Conservation (phyloP, 2,797 vertebrate genomes). For the Euphonia xanthogaster region DNA sequence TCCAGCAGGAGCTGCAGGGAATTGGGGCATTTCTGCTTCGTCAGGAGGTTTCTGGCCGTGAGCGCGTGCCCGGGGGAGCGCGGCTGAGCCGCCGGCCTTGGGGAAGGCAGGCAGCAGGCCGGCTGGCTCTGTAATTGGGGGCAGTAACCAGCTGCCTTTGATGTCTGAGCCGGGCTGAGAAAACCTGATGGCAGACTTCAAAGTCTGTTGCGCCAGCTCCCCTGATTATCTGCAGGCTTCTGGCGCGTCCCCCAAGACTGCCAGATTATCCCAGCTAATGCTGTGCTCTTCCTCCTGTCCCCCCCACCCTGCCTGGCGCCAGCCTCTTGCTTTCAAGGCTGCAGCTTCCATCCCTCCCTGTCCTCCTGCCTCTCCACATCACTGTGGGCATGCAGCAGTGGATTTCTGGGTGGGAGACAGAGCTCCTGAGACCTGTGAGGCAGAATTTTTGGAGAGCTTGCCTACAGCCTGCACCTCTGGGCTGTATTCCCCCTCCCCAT, state of each 20-base stretch:
- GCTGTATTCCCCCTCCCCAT: neutral
- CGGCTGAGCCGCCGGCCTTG: neutral
- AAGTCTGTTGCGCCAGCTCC: conserved; percentile 17
- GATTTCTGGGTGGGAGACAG: neutral
- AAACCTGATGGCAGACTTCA: conserved; percentile 39
- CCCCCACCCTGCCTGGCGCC: neutral
- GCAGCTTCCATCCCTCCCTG: neutral
- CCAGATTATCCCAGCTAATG: conserved; percentile 48
- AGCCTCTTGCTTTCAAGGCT: neutral
- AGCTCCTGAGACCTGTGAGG: neutral
- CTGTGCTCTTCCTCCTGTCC: neutral
- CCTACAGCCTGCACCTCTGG: neutral
- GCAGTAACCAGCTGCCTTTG: conserved; percentile 47
- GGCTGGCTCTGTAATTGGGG: neutral
- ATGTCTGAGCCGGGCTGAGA: conserved; percentile 43
- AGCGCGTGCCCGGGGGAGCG: rapidly evolving
- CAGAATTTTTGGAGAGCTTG: neutral
- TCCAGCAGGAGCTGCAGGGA: neutral
- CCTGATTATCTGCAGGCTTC: conserved; percentile 26
- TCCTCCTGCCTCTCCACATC: neutral
- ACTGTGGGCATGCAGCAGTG: neutral
- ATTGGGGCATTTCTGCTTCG: neutral
- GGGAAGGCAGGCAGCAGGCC: neutral
- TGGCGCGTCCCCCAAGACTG: neutral
- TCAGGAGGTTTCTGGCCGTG: neutral